phyloP scores from a whole-genome alignment of 2,888 invertebrate species.

The Rhamnusium bicolor region DNA sequence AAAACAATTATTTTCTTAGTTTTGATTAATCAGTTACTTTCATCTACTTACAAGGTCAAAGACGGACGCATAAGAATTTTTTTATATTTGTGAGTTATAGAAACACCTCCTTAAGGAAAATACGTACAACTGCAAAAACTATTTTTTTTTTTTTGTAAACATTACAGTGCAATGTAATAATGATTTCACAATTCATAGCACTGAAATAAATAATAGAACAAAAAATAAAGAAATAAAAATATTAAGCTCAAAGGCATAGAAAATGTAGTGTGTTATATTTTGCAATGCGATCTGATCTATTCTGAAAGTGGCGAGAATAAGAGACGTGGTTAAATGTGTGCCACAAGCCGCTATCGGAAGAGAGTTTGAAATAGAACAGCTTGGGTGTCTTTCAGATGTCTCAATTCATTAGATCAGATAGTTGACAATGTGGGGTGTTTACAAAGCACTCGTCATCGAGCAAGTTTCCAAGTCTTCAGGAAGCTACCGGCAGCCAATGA shows the following conservation, averaged over 20 bases:
- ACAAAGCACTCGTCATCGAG: conserved; percentile 67
- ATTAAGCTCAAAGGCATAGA: conserved; percentile 41
- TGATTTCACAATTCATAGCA: too few relatives aligned
- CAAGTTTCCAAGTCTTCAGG: conserved; percentile 70
- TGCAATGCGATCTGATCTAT: conserved; percentile 45
- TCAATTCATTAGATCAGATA: conserved; percentile 66
- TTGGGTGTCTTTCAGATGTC: conserved; percentile 64
- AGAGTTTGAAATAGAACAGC: conserved; percentile 62
- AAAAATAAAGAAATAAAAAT: conserved; percentile 33
- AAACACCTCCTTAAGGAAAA: too few relatives aligned
- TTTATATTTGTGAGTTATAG: too few relatives aligned
- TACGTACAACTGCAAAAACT: too few relatives aligned
- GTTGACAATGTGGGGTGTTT: conserved; percentile 67
- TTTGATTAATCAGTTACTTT: too few relatives aligned
- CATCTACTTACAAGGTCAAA: too few relatives aligned
- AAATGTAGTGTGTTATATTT: conserved; percentile 43
- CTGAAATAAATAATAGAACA: too few relatives aligned
- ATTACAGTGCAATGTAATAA: too few relatives aligned
- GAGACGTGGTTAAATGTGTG: conserved; percentile 51
- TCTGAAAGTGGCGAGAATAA: conserved; percentile 41
- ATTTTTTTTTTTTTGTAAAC: too few relatives aligned
- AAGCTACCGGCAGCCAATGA: conserved; percentile 68
- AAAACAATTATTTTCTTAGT: too few relatives aligned
- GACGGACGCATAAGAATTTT: too few relatives aligned
- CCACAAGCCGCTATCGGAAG: conserved; percentile 56